These are phyloP conservation scores for Eira barbara DNA, from an alignment of 2,113 vertebrate species.

Conservation along the genomic window DNA sequence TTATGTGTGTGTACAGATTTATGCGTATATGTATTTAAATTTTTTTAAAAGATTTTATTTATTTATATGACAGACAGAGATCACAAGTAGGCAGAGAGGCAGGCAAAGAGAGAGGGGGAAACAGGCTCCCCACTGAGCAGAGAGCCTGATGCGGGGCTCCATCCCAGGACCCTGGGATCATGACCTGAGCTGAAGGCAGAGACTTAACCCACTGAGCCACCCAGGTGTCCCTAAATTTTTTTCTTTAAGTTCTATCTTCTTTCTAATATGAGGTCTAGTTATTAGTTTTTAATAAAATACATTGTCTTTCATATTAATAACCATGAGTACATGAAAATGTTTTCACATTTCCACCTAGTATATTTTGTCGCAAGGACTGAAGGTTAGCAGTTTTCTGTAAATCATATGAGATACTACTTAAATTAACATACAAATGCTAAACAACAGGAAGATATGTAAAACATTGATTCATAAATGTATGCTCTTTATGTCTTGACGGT, in stretches of 20 bases:
- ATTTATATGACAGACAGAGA: too few relatives aligned
- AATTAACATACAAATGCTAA: neutral
- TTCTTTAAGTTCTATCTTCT: neutral
- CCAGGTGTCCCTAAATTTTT: neutral
- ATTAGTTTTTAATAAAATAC: neutral
- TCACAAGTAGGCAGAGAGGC: too few relatives aligned
- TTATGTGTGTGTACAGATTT: neutral
- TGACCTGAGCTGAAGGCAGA: too few relatives aligned
- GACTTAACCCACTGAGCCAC: too few relatives aligned
- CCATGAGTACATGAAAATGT: neutral
- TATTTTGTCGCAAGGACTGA: neutral
- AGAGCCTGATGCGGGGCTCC: too few relatives aligned
- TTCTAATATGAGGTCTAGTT: neutral
- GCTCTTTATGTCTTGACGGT: neutral
- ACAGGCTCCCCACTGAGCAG: too few relatives aligned
- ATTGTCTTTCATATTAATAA: neutral
- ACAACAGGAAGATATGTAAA: neutral
- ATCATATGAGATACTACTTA: neutral
- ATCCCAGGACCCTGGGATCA: too few relatives aligned
- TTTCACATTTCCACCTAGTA: neutral
- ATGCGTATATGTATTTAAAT: neutral
- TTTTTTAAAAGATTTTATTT: neutral
- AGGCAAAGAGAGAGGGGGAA: too few relatives aligned
- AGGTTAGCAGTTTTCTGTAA: neutral
- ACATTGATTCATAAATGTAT: neutral